Conservation (phyloP, 1,140 invertebrate genomes). For the Nasonia longicornis region DNA sequence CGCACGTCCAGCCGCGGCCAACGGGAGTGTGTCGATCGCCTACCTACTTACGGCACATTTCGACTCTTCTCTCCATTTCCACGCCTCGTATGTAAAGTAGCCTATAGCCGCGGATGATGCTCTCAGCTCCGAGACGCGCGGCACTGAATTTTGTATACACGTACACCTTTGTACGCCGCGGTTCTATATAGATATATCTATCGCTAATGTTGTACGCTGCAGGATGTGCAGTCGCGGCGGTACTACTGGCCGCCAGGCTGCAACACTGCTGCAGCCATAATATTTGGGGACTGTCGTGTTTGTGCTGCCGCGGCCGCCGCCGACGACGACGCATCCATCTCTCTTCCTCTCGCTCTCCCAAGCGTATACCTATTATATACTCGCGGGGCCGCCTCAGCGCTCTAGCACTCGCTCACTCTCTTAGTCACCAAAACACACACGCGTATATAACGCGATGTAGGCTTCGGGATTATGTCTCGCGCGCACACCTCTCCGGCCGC, state of each 20-base stretch:
- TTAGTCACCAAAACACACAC: not conserved
- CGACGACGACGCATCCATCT: not conserved
- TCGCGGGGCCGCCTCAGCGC: no score
- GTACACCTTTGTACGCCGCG: no score
- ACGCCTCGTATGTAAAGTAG: no score
- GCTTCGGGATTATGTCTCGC: not conserved
- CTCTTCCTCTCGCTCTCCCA: not conserved
- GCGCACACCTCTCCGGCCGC: no score
- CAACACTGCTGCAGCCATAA: conserved; percentile 1
- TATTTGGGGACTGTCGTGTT: not conserved
- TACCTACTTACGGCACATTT: not conserved
- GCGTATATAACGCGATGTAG: not conserved
- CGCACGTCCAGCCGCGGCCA: not conserved
- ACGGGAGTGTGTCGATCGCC: not conserved
- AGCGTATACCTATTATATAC: not conserved
- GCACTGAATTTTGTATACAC: no score
- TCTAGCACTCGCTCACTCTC: no score
- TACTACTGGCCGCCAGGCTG: not conserved
- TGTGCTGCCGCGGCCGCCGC: not conserved
- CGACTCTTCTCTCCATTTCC: not conserved
- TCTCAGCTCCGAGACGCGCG: no score
- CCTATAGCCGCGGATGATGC: no score
- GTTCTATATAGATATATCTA: no score
- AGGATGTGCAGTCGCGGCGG: not conserved
- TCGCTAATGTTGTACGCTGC: no score